phyloP scores from a whole-genome alignment of 2,113 vertebrate species.

The Columba livia region DNA sequence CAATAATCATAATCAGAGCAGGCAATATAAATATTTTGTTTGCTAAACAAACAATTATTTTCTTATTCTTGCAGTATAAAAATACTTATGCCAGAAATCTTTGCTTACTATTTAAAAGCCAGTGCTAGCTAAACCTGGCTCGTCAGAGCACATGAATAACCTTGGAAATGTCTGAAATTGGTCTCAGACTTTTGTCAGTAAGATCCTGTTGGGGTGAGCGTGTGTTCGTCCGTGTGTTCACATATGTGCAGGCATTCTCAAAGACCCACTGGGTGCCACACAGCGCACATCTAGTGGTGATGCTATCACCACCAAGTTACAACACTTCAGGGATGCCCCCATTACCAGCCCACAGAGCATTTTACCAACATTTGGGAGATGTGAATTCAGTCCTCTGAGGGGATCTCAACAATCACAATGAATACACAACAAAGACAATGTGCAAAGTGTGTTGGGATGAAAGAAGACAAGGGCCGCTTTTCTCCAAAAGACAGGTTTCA shows the following conservation, averaged over 20 bases:
- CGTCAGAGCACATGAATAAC: background rate
- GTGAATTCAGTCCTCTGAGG: background rate
- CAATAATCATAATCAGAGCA: background rate
- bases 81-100: background rate
- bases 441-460: background rate
- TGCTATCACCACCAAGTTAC: background rate
- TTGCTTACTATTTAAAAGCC: background rate
- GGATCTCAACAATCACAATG: background rate
- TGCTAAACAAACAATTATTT: background rate
- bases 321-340: background rate
- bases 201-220: background rate
- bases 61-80: background rate
- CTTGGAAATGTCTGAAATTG: background rate
- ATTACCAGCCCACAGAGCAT: background rate
- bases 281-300: background rate
- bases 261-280: background rate
- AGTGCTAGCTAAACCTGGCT: background rate
- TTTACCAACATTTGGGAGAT: background rate
- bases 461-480: background rate
- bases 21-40: background rate
- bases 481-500: background rate
- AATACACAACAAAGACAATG: background rate
- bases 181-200: background rate
- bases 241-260: background rate
- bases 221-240: too few relatives aligned